phyloP scores from a whole-genome alignment of 2,888 invertebrate species.

The Mimachlamys varia region DNA sequence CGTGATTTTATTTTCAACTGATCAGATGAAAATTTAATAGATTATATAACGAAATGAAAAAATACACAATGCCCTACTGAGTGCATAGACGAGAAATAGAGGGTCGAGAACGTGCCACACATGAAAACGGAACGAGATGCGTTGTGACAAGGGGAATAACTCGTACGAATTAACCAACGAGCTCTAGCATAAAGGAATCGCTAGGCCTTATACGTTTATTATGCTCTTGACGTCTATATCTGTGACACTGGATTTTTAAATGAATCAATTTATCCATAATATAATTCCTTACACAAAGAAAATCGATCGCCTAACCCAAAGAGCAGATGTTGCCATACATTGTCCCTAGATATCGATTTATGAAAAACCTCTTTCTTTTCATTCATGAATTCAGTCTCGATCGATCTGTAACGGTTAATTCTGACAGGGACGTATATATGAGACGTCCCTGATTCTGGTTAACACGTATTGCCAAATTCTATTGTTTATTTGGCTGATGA shows the following conservation, averaged over 20 bases:
- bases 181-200: not conserved
- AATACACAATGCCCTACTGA: too few relatives aligned
- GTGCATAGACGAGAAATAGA: too few relatives aligned
- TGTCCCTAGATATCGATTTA: not conserved
- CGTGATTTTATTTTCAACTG: too few relatives aligned
- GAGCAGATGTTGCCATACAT: not conserved
- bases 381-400: not conserved
- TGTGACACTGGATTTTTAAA: not conserved
- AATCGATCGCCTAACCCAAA: not conserved
- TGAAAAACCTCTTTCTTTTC: not conserved
- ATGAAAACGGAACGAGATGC: not conserved
- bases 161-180: not conserved
- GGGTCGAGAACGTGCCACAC: too few relatives aligned
- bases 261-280: not conserved
- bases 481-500: too few relatives aligned
- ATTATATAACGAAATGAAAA: too few relatives aligned
- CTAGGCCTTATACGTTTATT: not conserved
- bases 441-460: too few relatives aligned
- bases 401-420: not conserved
- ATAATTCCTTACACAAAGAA: not conserved
- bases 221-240: not conserved
- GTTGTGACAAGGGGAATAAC: not conserved
- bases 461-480: too few relatives aligned
- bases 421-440: too few relatives aligned
- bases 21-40: too few relatives aligned